Evolutionary conservation across 1,140 invertebrate genomes (phyloP).

Genomic region (Gonioctena quinquepunctata): DNA sequence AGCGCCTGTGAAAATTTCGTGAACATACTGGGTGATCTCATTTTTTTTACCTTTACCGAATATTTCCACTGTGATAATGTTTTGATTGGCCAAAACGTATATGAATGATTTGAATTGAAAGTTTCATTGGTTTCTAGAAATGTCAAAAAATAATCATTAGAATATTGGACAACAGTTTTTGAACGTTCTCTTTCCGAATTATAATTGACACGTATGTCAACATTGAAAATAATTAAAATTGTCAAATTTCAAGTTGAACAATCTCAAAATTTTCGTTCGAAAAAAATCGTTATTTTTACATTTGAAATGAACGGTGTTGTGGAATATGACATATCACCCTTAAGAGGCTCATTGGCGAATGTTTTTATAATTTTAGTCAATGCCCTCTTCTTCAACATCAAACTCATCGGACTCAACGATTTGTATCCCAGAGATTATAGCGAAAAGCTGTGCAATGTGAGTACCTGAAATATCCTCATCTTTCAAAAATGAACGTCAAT

Average conservation of each 20-base stretch:
- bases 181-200: too few relatives aligned
- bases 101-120: too few relatives aligned
- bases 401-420: slow-evolving; percentile 24
- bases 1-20: too few relatives aligned
- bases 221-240: not conserved
- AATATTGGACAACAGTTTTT: too few relatives aligned
- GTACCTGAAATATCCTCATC: slow-evolving; percentile 7
- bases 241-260: not conserved
- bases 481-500: too few relatives aligned
- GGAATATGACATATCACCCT: slow-evolving; percentile 24
- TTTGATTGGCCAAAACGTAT: too few relatives aligned
- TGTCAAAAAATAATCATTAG: not conserved
- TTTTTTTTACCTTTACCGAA: too few relatives aligned
- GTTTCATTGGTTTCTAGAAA: not conserved
- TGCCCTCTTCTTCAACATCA: slow-evolving; percentile 30
- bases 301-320: slow-evolving; percentile 17
- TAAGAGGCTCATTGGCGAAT: slow-evolving; percentile 28
- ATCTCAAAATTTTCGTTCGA: not conserved
- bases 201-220: not conserved
- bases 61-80: too few relatives aligned
- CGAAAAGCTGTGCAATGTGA: slow-evolving; percentile 23
- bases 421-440: slow-evolving; percentile 27
- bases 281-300: not conserved
- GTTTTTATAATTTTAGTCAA: slow-evolving; percentile 31
- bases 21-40: too few relatives aligned